These are phyloP conservation scores for Nymphalis c-album DNA, from an alignment of 2,888 invertebrate genomes.

Conservation along the genomic window DNA sequence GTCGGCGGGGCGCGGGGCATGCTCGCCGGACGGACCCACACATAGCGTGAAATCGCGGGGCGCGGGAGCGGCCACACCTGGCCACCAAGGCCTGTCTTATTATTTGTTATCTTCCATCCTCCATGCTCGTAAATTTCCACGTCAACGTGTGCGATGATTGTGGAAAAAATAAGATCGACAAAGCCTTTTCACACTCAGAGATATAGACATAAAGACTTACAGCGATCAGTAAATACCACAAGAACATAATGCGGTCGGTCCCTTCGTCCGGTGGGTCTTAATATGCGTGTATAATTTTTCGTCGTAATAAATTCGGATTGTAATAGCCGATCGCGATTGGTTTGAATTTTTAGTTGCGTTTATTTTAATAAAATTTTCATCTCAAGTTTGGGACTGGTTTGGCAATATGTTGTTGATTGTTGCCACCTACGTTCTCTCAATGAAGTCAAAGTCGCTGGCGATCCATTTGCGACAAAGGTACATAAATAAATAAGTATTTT, in stretches of 20 bases:
- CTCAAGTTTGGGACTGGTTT: slow-evolving; percentile 63
- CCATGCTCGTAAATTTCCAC: slow-evolving; percentile 80
- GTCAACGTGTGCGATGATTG: slow-evolving; percentile 80
- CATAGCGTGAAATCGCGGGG: slow-evolving; percentile 78
- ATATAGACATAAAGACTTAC: slow-evolving; percentile 66
- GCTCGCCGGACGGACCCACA: slow-evolving; percentile 63
- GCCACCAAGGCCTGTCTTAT: slow-evolving; percentile 67
- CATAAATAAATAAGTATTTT: slow-evolving; percentile 58
- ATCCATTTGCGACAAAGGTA: slow-evolving; percentile 52
- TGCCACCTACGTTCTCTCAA: slow-evolving; percentile 59
- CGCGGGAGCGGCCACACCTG: slow-evolving; percentile 74
- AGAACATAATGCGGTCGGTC: slow-evolving; percentile 56
- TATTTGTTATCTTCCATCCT: slow-evolving; percentile 80
- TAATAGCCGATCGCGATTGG: slow-evolving; percentile 75
- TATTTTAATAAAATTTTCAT: slow-evolving; percentile 62
- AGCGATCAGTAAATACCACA: slow-evolving; percentile 49
- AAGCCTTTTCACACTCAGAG: slow-evolving; percentile 73
- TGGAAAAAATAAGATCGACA: slow-evolving; percentile 74
- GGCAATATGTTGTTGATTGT: slow-evolving; percentile 59
- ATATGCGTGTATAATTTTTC: slow-evolving; percentile 78
- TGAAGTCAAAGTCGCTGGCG: slow-evolving; percentile 57
- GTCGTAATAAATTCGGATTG: slow-evolving; percentile 79
- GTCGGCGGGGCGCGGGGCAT: slow-evolving; percentile 45
- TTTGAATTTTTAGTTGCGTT: slow-evolving; percentile 64
- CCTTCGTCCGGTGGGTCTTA: slow-evolving; percentile 58